These are phyloP conservation scores for Sus scrofa DNA, from an alignment of 2,113 vertebrate genomes.

Conservation along the genomic window DNA sequence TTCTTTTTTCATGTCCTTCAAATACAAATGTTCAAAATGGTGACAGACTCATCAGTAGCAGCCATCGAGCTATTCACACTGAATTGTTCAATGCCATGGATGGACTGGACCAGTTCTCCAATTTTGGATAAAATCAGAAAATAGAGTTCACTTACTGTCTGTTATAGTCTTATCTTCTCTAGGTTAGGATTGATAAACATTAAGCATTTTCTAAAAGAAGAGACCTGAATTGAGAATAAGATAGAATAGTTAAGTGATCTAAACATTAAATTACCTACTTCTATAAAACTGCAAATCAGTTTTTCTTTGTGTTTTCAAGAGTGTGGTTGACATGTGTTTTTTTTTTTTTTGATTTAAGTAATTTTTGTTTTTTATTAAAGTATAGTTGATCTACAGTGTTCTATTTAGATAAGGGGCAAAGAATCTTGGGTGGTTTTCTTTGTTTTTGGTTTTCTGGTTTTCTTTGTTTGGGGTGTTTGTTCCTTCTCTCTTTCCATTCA, in stretches of 20 bases:
- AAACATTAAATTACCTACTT: not conserved
- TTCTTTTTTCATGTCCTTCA: not conserved
- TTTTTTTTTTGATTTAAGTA: too few species aligned
- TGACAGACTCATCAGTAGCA: not conserved
- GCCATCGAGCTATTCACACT: not conserved
- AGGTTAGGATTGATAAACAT: not conserved
- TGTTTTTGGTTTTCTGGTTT: too few species aligned
- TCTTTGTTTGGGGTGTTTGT: too few species aligned
- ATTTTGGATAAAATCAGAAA: not conserved
- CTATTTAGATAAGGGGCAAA: not conserved
- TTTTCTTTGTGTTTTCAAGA: conserved; percentile 31
- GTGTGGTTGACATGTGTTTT: not conserved
- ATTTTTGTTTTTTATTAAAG: too few species aligned
- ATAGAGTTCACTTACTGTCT: not conserved
- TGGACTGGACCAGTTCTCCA: not conserved
- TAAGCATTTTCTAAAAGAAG: not conserved
- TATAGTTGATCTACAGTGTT: not conserved
- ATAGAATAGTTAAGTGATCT: not conserved
- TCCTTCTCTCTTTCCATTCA: not conserved
- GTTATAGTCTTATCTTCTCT: not conserved
- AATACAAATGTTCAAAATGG: not conserved
- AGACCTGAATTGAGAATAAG: not conserved
- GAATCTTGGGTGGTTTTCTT: not conserved
- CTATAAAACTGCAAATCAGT: not conserved
- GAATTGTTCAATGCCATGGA: not conserved